Evolutionary conservation across 2,888 invertebrate species (phyloP).

Genomic region (Hymenopus coronatus): DNA sequence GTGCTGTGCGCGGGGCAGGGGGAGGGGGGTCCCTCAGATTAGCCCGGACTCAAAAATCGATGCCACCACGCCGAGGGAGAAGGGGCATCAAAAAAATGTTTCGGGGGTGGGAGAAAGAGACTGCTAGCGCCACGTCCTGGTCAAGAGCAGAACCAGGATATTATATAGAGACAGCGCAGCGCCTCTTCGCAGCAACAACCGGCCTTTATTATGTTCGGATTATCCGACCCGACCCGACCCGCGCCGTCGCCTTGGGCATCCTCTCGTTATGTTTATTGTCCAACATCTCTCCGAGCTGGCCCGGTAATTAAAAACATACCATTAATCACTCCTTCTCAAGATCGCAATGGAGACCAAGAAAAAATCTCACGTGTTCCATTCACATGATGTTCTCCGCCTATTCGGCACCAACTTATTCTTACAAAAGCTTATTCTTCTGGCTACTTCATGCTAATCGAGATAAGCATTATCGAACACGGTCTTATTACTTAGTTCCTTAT

Average conservation of each 20-base stretch:
- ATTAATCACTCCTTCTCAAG: no score
- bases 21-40: constrained; percentile 43
- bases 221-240: background rate
- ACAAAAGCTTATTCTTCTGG: no score
- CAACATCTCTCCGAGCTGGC: no score
- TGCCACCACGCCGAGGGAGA: constrained; percentile 43
- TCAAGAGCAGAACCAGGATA: constrained; percentile 22
- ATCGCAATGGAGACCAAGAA: no score
- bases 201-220: background rate
- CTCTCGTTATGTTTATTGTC: no score
- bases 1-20: constrained; percentile 19
- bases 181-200: background rate
- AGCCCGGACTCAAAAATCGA: constrained; percentile 48
- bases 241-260: background rate
- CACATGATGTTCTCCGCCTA: no score
- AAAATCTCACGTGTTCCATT: no score
- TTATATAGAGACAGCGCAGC: background rate
- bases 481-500: no score
- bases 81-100: constrained; percentile 32
- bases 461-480: no score
- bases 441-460: no score
- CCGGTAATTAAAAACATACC: no score
- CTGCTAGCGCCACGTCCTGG: constrained; percentile 24
- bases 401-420: no score
- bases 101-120: constrained; percentile 25